These are phyloP conservation scores for Smutsia gigantea DNA, from an alignment of 2,797 vertebrate species.

Conservation along the genomic window DNA sequence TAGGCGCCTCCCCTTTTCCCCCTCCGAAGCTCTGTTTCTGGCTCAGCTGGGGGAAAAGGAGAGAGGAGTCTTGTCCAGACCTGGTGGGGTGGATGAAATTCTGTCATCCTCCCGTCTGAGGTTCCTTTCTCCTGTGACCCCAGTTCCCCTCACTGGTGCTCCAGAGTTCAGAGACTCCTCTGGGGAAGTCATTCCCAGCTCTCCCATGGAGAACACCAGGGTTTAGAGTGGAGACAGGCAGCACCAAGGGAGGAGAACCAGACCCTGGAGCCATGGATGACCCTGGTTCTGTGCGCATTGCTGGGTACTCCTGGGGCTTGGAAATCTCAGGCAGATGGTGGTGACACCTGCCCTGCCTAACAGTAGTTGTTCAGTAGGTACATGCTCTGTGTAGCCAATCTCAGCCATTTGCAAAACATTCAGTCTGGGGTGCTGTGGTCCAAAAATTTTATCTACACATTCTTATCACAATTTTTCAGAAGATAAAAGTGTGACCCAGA, in stretches of 20 bases:
- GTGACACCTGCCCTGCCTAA: not conserved
- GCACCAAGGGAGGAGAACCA: not conserved
- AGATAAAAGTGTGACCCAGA: not conserved
- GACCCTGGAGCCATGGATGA: not conserved
- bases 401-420: not conserved
- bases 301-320: not conserved
- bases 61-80: not conserved
- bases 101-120: not conserved
- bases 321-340: not conserved
- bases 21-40: constrained; percentile 17
- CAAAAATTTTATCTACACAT: not conserved
- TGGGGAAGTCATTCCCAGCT: not conserved
- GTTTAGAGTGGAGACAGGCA: too few species aligned
- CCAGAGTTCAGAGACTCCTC: not conserved
- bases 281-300: not conserved
- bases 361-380: not conserved
- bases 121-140: not conserved
- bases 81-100: not conserved
- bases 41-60: not conserved
- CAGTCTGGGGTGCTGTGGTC: not conserved
- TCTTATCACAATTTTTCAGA: not conserved
- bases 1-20: constrained; percentile 30
- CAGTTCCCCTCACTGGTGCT: not conserved
- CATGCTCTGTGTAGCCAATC: fast-evolving
- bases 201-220: not conserved